Base-by-base conservation (phyloP, 2,797 vertebrate genomes). In the Coreius guichenoti region DNA sequence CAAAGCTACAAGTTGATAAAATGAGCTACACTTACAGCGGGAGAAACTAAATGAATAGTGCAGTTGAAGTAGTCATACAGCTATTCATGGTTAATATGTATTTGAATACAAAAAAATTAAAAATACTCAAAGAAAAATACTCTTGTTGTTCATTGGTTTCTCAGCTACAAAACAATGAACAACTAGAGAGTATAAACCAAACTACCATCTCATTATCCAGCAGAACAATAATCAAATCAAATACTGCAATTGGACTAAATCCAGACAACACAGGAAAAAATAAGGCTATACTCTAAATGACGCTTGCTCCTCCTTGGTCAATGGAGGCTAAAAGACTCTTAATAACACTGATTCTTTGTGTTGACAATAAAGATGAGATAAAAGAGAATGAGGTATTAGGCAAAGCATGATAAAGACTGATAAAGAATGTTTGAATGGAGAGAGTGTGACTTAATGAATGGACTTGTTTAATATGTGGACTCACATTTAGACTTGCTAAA, bases 1-100 rank as follows among this genome's bases (percentile, higher is more conserved):
- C 54, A 83, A 63, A 85, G 76, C 69, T 61, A 70, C n/a, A 76
- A 45, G 39, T 33, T 77, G 33, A 51, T 75, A 72, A 77, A 81
- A 83, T 58, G 47, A 86, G 65, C 49, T 23, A 16, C 31, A 61
- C 33, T 45, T 26, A 23, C 36, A 11, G 43, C 17, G 12, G 31
- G 43, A 81, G 43, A 8, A 36, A 65, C 5, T 1, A 70, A 56
- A 61, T 39, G 33, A 79, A 31, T 58, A 75, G 31, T 45, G 63
- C 17, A 72, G 47, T n/a, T 82, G n/a, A 19, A 17, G 47, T n/a
- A 84, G 5, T 26, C 73, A 68, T n/a, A 78, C 21, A 9, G 54
- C 19, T 31, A 63, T 49, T 78, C 39, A 68, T 4, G 6, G 12
- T 29, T 77, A 39, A 58, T 36, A 4, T 58, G 26, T 23, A 31